These are phyloP conservation scores for Agrypnia vestita DNA, from an alignment of 1,140 invertebrate species.

Conservation along the genomic window DNA sequence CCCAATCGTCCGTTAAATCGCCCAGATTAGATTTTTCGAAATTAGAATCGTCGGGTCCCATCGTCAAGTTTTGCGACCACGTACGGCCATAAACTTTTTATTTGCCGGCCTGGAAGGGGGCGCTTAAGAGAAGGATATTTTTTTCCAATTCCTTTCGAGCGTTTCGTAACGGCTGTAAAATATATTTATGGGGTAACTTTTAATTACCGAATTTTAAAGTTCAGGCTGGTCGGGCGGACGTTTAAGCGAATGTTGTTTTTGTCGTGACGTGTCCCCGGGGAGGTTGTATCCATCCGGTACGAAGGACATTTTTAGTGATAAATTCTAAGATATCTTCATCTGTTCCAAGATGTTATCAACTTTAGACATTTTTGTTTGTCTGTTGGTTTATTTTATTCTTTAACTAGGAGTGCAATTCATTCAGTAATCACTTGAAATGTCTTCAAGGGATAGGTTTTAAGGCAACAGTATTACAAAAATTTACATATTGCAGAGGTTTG, in stretches of 20 bases:
- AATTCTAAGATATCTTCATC: no score
- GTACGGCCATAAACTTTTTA: slow-evolving; percentile 17
- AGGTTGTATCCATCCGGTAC: neutral
- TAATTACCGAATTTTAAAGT: slow-evolving; percentile 3
- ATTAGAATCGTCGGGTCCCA: slow-evolving; percentile 17
- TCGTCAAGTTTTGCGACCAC: slow-evolving; percentile 19
- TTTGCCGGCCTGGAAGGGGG: neutral
- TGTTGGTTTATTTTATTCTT: no score
- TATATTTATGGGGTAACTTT: neutral
- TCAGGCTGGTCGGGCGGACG: neutral
- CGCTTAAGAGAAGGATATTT: neutral
- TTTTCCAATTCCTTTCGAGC: slow-evolving; percentile 6
- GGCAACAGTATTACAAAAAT: no score
- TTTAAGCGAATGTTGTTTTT: slow-evolving; percentile 21
- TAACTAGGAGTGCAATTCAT: no score
- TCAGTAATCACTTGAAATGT: no score
- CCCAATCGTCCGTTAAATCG: slow-evolving; percentile 24
- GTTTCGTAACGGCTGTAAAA: neutral
- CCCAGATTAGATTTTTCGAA: slow-evolving; percentile 31
- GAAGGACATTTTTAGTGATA: no score
- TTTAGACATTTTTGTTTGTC: no score
- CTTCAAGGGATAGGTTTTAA: no score
- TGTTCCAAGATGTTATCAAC: no score
- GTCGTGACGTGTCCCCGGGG: neutral
- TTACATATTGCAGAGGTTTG: no score